Percentiles rank a stretch among this genome's conserved stretches.
Evolutionary conservation across 2,113 vertebrate genomes (phyloP).

Genomic region (Sylvilagus bachmani): DNA sequence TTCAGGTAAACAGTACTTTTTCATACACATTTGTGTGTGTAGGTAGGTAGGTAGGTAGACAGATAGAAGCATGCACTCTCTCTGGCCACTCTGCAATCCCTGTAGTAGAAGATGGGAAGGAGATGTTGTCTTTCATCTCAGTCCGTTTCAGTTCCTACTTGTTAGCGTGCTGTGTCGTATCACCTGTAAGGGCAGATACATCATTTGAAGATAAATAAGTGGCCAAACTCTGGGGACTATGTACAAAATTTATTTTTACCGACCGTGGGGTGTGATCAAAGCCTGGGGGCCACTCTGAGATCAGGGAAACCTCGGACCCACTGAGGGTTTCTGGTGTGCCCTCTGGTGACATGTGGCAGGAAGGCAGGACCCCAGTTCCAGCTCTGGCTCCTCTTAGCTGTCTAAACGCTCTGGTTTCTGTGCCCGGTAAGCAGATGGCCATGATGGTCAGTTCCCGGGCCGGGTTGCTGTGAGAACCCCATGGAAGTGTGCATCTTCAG

Average conservation of each 20-base stretch:
- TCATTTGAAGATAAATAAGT: background rate
- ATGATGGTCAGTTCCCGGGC: background rate
- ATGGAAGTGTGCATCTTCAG: rapidly evolving
- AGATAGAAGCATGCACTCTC: no score
- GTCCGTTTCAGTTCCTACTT: background rate
- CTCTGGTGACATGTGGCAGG: background rate
- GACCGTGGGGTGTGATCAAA: background rate
- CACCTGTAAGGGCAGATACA: no score
- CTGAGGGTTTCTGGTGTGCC: rapidly evolving
- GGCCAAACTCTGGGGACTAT: background rate
- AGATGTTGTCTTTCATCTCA: background rate
- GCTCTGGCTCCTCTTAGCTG: background rate
- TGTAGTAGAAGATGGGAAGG: background rate
- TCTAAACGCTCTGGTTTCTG: background rate
- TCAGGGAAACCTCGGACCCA: background rate
- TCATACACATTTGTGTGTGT: background rate
- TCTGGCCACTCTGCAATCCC: background rate
- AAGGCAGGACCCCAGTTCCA: background rate
- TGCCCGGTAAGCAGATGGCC: rapidly evolving
- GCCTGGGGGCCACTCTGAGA: no score
- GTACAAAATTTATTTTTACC: background rate
- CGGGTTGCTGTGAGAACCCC: background rate
- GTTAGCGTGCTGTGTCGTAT: background rate
- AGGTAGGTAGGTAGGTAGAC: no score
- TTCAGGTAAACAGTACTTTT: background rate